Base-by-base conservation (phyloP, 2,113 vertebrate species). In the Austrofundulus limnaeus region DNA sequence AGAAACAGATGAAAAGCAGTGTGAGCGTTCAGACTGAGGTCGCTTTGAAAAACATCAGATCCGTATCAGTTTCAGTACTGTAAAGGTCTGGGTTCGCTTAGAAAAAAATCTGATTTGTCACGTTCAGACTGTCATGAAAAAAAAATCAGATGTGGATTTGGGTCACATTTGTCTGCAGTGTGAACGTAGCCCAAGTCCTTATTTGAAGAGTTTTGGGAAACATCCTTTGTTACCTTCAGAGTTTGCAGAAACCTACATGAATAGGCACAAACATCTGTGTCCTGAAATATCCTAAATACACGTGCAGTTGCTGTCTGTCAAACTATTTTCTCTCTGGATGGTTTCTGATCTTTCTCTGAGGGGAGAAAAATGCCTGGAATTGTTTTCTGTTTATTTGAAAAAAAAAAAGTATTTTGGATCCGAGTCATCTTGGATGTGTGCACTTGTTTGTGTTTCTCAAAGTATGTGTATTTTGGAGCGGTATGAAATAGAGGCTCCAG, bases 301-400 rank as follows among this genome's bases (percentile, higher is more conserved):
- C 19, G 51, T 78, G 17, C 17, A 39, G 6, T 34, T 8, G 31
- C 8, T 15, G 43, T 64, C 28, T 31, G 17, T 28, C 16, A 11
- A 51, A 10, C 24, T 11, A 28, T 8, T 7, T 28, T 13, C 21
- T 8, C 53, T 70, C 43, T 74, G 71, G 75, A 70, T 58, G 61
- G 52, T 3, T 37, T 54, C 61, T 48, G 46, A 19, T 16, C 49
- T 42, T 41, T 55, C n/a, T 25, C 46, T 52, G 41, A 61, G 31
- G 53, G 62, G 47, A 23, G 31, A 24, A 68, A 78, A 81, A 83
- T 60, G 63, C 53, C 52, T 72, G 75, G 70, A 86, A 84, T 81
- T 86, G 70, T 87, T 86, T 82, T 83, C 52, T 77, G 61, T 85
- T 81, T 88, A 71, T 88, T 87, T 69, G n/a, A n/a, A n/a, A n/a